Conservation (phyloP, 2,797 vertebrate species). For the Amniataba percoides region DNA sequence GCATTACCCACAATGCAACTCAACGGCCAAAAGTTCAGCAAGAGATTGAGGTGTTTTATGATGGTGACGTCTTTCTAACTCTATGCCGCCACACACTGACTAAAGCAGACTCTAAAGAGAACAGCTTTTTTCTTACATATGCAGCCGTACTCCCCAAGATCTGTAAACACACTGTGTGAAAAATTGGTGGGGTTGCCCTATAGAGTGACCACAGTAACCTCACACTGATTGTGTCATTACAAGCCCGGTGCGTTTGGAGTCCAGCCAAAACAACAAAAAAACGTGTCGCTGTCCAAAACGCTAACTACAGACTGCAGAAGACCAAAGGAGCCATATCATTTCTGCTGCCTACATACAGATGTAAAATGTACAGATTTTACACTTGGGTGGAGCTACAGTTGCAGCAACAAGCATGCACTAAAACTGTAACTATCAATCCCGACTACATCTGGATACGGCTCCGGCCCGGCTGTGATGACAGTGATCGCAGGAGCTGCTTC, state of each 20-base stretch:
- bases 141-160: not conserved
- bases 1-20: not conserved
- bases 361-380: conserved; percentile 23
- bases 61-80: not conserved
- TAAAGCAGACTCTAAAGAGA: conserved; percentile 1
- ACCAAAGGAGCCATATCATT: conserved; percentile 42
- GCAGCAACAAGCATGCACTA: conserved; percentile 7
- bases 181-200: conserved; percentile 20
- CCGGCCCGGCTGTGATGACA: conserved; percentile 32
- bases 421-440: conserved; percentile 47
- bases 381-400: conserved; percentile 42
- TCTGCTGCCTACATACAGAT: conserved; percentile 26
- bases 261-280: conserved; percentile 43
- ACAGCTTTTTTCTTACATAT: not conserved
- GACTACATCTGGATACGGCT: conserved; percentile 53
- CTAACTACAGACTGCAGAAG: conserved; percentile 50
- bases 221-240: conserved; percentile 19
- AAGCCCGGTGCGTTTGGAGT: conserved; percentile 10
- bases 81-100: not conserved
- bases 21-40: not conserved
- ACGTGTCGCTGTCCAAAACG: conserved; percentile 25
- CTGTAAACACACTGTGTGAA: conserved; percentile 33
- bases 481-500: conserved; percentile 23
- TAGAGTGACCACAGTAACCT: conserved; percentile 36
- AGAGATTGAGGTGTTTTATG: not conserved